A percentile compares a stretch with the other conserved stretches of the same genome.
Evolutionary conservation across 2,888 invertebrate genomes (phyloP).

Genomic region (Phaonia tiefii): DNA sequence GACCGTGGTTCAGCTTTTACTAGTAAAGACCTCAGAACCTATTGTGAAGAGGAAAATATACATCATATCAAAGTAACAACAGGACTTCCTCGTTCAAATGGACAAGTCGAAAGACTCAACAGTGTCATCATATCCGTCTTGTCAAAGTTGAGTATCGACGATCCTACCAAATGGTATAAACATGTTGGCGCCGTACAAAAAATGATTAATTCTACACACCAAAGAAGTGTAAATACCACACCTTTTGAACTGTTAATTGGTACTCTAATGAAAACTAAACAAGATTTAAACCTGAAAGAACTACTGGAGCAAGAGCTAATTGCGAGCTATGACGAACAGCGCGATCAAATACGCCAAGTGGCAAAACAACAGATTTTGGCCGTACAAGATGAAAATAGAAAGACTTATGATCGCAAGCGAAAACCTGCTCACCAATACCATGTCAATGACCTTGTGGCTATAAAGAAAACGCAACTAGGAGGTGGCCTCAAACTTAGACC

Average conservation of each 20-base stretch:
- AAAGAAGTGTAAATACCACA: constrained; percentile 54
- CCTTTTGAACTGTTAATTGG: constrained; percentile 64
- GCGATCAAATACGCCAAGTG: constrained; percentile 1
- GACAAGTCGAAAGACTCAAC: neutral
- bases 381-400: constrained; percentile 46
- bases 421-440: constrained; percentile 36
- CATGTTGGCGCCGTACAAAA: constrained; percentile 49
- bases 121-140: no score
- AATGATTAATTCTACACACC: constrained; percentile 56
- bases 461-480: constrained; percentile 50
- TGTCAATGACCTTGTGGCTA: constrained; percentile 31
- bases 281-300: constrained; percentile 39
- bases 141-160: no score
- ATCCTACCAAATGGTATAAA: no score
- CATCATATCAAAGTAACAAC: constrained; percentile 2
- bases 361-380: no score
- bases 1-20: no score
- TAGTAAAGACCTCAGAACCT: constrained; percentile 11
- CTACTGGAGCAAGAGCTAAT: constrained; percentile 53
- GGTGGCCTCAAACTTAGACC: constrained; percentile 43
- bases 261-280: constrained; percentile 47
- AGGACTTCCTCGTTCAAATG: neutral
- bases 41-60: constrained; percentile 13
- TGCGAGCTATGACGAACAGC: constrained; percentile 4
- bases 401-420: constrained; percentile 29